These are phyloP conservation scores for Molanna angustata DNA, from an alignment of 2,888 invertebrate species.

Conservation along the genomic window DNA sequence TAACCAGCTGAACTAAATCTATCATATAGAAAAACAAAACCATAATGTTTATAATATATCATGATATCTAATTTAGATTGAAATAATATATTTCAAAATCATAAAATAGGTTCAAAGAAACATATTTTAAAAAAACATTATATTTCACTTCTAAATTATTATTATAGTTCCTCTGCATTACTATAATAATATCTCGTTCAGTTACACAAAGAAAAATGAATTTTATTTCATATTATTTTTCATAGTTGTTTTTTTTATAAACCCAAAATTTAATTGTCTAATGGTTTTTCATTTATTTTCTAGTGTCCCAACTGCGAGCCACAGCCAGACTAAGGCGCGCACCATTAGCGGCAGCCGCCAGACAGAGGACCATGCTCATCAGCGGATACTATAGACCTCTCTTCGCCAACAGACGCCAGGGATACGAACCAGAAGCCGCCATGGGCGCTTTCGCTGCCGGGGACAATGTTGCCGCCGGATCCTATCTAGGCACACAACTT, in stretches of 20 bases:
- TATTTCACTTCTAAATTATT: no score
- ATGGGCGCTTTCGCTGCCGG: constrained; percentile 44
- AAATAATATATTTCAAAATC: no score
- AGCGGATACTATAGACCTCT: constrained; percentile 41
- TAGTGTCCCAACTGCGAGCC: constrained; percentile 16
- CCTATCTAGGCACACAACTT: constrained; percentile 37
- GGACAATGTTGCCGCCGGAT: constrained; percentile 42
- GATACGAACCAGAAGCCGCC: constrained; percentile 39
- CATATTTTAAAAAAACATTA: no score
- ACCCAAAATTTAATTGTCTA: neutral
- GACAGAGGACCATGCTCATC: constrained; percentile 40
- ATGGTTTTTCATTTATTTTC: neutral
- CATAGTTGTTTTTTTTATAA: neutral
- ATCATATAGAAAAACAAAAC: no score
- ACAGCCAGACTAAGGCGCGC: constrained; percentile 33
- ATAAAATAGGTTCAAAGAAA: no score
- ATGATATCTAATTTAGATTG: no score
- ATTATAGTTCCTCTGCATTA: no score
- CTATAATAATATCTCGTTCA: no score
- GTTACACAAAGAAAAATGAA: no score
- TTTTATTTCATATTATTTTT: no score
- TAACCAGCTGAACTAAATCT: no score
- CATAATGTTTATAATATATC: no score
- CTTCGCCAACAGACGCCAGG: constrained; percentile 27
- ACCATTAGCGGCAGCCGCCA: constrained; percentile 34